Percentiles rank a stretch among this genome's conserved stretches.
Conservation (phyloP, 2,888 invertebrate genomes). For the Timandra comae region DNA sequence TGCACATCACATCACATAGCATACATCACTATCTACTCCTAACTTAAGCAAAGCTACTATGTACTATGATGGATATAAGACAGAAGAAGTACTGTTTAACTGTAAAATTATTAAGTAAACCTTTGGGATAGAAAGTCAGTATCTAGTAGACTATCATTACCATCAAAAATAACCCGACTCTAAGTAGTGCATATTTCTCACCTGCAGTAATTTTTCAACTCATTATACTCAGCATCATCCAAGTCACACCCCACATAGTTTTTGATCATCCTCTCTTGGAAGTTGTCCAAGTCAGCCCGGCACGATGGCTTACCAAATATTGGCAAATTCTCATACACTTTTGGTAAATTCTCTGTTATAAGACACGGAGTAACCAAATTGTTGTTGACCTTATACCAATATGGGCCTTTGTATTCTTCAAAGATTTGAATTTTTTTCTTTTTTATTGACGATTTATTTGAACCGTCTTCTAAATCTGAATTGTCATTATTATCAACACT, state of each 20-base stretch:
- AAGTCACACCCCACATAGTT: conserved; percentile 52
- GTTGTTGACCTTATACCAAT: conserved; percentile 39
- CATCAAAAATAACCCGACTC: too few relatives aligned
- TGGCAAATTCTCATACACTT: conserved; percentile 47
- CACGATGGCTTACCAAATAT: conserved; percentile 37
- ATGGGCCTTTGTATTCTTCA: conserved; percentile 36
- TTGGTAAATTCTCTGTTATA: conserved; percentile 42
- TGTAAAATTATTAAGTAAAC: too few relatives aligned
- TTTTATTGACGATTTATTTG: conserved; percentile 1
- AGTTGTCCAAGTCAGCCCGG: conserved; percentile 27
- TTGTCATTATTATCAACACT: too few relatives aligned
- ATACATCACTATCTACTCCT: too few relatives aligned
- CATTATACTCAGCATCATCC: conserved; percentile 50
- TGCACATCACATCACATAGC: too few relatives aligned
- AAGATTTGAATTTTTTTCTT: conserved; percentile 33
- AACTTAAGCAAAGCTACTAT: too few relatives aligned
- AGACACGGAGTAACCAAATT: conserved; percentile 42
- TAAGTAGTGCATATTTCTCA: too few relatives aligned
- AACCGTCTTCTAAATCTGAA: not conserved
- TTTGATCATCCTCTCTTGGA: conserved; percentile 36
- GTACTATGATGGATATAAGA: too few relatives aligned
- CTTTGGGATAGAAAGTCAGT: too few relatives aligned
- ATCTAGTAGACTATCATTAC: too few relatives aligned
- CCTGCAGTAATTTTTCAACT: conserved; percentile 66
- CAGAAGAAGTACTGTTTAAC: too few relatives aligned